Evolutionary conservation across 2,113 vertebrate genomes (phyloP).

Genomic region (Ammospiza nelsoni): DNA sequence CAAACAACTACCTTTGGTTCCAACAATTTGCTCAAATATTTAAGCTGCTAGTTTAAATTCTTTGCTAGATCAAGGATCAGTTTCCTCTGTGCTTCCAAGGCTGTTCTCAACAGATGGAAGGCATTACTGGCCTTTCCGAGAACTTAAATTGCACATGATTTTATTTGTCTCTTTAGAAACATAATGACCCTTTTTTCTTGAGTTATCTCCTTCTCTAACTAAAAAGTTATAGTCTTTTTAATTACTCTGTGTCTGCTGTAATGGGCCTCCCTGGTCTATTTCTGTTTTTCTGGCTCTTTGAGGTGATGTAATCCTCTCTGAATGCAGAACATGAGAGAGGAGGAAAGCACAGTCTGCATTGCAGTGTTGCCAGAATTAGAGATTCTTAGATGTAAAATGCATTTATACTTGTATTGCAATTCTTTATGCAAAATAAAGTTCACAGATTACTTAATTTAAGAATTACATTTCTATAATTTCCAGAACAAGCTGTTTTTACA

Average conservation of each 20-base stretch:
- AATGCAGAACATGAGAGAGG: neutral
- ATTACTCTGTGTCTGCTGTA: neutral
- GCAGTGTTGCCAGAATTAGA: neutral
- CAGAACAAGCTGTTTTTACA: neutral
- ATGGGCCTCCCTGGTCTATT: constrained; percentile 31
- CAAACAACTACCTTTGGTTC: neutral
- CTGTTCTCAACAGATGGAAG: constrained; percentile 44
- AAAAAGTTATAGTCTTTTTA: constrained; percentile 40
- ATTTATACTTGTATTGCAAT: neutral
- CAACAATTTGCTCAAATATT: constrained; percentile 1
- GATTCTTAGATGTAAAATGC: neutral
- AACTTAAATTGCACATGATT: constrained; percentile 40
- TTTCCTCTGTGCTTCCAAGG: neutral
- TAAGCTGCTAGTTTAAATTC: neutral
- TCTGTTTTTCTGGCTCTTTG: neutral
- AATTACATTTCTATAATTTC: neutral
- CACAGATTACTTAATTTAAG: neutral
- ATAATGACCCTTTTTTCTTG: neutral
- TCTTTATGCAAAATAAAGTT: neutral
- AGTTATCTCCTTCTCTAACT: constrained; percentile 37
- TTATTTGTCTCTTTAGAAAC: constrained; percentile 59
- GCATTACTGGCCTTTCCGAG: constrained; percentile 31
- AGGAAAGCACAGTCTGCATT: neutral
- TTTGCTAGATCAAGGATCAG: neutral
- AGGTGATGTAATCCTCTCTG: constrained; percentile 7